Evolutionary conservation across 92 coral and sea anemone species (phyloP), one percentile per base, ranked within the genome.

Genomic region (Porites cylindrica): DNA sequence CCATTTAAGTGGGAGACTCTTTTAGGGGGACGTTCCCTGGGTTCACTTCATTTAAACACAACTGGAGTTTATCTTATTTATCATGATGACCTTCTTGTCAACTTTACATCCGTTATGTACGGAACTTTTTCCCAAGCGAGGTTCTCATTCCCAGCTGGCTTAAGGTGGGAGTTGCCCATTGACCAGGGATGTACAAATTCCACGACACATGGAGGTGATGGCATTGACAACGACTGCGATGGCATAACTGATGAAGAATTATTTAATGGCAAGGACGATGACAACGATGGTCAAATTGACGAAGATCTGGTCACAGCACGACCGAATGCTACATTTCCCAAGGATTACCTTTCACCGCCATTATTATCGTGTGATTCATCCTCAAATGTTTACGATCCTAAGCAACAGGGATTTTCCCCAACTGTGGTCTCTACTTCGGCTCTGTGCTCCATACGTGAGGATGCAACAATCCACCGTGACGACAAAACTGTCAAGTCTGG

Each of bases 181-280:
- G 16, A 70, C 8, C 17, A 8, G n/a, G n/a, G 29, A 7, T 91
- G 94, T 24, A 17, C 4, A 19, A n/a, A 2, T 54, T 63, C 92
- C 66, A 8, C 7, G 24, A 91, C 74, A 79, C 66, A 16, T 3
- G 96, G 96, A 0, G 98, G 91, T 1, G 99, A 96, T 75, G 92
- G 91, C 11, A 83, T 91, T 26, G 99, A 96, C 74, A 96, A 96
- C 70, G 99, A 96, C 26, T 96, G 99, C 60, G 99, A 96, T 75
- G 93, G 93, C 17, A 58, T 70, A 63, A 94, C 93, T 50, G 99
- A 96, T 77, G 99, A 96, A 78, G 99, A 96, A 79, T 75, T 89
- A 62, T 81, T 68, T 62, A 93, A 96, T 79, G 91, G 73, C 20
- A 79, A 78, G 3, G 99, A 96, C 75, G 98, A 96, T 85, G 99